These are phyloP conservation scores for Aphis craccivora DNA, from an alignment of 1,140 invertebrate genomes.

Conservation along the genomic window DNA sequence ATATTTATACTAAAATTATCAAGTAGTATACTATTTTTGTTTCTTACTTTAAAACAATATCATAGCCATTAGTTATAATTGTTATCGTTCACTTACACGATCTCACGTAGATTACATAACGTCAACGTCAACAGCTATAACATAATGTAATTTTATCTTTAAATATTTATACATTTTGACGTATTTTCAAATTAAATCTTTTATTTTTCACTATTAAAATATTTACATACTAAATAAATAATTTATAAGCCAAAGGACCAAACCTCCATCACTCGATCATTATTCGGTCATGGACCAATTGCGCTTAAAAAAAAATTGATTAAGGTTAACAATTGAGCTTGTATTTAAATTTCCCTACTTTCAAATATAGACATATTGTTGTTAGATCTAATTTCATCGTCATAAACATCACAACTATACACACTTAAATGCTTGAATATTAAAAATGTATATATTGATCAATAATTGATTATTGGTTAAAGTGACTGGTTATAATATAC, in stretches of 20 bases:
- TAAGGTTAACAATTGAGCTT: too few species aligned
- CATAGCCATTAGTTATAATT: not conserved
- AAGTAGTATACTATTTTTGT: not conserved
- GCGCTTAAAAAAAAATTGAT: too few species aligned
- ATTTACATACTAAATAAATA: not conserved
- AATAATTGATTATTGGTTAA: too few species aligned
- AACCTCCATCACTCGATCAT: not conserved
- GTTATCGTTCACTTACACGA: not conserved
- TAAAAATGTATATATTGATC: too few species aligned
- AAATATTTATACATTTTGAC: not conserved
- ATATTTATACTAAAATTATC: not conserved
- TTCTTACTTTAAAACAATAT: not conserved
- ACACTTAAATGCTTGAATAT: too few species aligned
- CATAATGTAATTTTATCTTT: not conserved
- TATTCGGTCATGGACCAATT: too few species aligned
- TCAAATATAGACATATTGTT: too few species aligned
- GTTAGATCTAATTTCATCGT: too few species aligned
- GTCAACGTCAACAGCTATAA: not conserved
- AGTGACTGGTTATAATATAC: too few species aligned
- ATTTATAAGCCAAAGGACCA: not conserved
- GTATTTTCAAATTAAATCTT: not conserved
- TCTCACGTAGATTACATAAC: not conserved
- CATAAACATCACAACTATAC: too few species aligned
- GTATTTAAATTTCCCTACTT: too few species aligned
- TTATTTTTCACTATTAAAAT: not conserved